phyloP scores from a whole-genome alignment of 2,888 invertebrate genomes.

The Bellardia bayeri region DNA sequence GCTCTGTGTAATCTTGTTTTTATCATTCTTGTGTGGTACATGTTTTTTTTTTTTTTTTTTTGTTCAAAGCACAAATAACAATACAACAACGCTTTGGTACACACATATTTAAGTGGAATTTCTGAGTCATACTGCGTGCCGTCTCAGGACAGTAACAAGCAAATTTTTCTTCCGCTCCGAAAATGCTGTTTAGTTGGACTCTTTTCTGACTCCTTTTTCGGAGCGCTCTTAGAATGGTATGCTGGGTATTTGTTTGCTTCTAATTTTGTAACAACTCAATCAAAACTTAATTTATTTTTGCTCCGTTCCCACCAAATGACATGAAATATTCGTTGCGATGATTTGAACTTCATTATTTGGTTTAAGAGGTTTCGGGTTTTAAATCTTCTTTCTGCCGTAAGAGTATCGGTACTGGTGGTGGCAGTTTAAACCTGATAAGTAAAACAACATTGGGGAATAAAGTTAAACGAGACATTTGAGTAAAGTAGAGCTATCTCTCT shows the following conservation, averaged over 20 bases:
- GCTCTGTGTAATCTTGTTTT: too few species aligned
- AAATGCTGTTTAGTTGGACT: too few species aligned
- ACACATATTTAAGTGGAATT: too few species aligned
- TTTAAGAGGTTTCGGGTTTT: conserved; percentile 8
- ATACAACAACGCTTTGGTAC: too few species aligned
- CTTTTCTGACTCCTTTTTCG: too few species aligned
- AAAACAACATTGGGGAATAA: conserved; percentile 12
- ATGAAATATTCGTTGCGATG: conserved; percentile 11
- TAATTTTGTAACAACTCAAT: conserved; percentile 49
- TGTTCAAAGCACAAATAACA: too few species aligned
- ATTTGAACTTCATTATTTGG: conserved; percentile 42
- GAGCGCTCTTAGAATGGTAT: too few species aligned
- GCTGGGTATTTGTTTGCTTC: conserved; percentile 6
- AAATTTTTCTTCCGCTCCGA: too few species aligned
- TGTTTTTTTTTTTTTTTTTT: too few species aligned
- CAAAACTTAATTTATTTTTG: conserved; percentile 36
- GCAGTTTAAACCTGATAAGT: conserved; percentile 39
- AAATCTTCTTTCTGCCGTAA: not conserved
- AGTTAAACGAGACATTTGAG: conserved; percentile 55
- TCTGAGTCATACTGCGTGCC: too few species aligned
- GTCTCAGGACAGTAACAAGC: too few species aligned
- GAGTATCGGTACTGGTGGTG: not conserved
- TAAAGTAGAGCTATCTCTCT: conserved; percentile 27
- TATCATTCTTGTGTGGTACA: too few species aligned
- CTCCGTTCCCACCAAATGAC: conserved; percentile 27